phyloP scores from a whole-genome alignment of 92 coral and sea anemone genomes.

The Phenganax subtilis region DNA sequence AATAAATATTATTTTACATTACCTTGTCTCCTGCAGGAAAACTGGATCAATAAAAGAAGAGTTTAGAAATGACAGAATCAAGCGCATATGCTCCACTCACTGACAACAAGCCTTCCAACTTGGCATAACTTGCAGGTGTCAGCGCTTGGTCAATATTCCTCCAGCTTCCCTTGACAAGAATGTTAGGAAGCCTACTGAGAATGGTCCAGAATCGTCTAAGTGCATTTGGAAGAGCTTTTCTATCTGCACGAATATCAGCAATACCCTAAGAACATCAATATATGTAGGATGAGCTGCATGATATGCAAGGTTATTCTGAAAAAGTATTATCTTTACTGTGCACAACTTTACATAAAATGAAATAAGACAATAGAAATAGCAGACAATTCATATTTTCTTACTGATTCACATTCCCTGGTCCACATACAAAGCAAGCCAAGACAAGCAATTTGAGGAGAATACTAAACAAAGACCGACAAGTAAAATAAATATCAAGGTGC shows the following conservation, averaged over 20 bases:
- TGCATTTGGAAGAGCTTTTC: conserved; percentile 91
- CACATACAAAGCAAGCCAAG: conserved; percentile 86
- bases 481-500: too few relatives aligned
- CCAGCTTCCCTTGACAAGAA: conserved; percentile 77
- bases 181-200: conserved; percentile 75
- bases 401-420: conserved; percentile 95
- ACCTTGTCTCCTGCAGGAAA: background rate
- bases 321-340: too few relatives aligned
- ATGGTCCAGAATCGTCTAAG: conserved; percentile 88
- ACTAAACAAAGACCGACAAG: conserved; percentile 36
- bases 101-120: conserved; percentile 74
- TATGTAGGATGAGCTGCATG: background rate
- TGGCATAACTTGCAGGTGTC: conserved; percentile 68
- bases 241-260: conserved; percentile 85
- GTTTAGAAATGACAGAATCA: too few relatives aligned
- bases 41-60: background rate
- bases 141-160: conserved; percentile 72
- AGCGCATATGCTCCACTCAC: conserved; percentile 43
- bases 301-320: background rate
- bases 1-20: background rate
- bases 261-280: conserved; percentile 56
- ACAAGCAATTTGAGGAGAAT: conserved; percentile 85
- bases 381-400: conserved; percentile 24
- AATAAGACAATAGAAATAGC: too few relatives aligned
- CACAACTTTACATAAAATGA: too few relatives aligned